Conservation (phyloP, 2,113 vertebrate species). For the Trinectes maculatus region DNA sequence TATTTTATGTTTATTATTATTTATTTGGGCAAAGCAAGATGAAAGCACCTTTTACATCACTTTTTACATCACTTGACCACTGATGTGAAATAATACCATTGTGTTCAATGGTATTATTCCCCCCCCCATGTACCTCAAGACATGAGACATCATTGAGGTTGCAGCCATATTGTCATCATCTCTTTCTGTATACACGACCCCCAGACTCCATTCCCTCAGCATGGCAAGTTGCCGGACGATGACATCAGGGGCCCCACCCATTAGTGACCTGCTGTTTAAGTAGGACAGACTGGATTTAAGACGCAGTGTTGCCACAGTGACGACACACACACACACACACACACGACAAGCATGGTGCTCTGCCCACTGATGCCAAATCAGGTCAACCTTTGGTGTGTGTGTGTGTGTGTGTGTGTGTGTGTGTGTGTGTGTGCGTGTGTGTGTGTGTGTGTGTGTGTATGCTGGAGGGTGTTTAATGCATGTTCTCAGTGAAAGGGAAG, state of each 20-base stretch:
- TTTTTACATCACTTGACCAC: no score
- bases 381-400: constrained; percentile 47
- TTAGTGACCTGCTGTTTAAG: constrained; percentile 62
- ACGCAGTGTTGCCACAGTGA: constrained; percentile 60
- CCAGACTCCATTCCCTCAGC: constrained; percentile 18
- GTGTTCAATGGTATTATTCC: no score
- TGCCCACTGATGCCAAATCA: constrained; percentile 55
- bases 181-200: constrained; percentile 9
- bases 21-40: no score
- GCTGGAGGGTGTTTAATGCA: constrained; percentile 53
- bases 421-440: constrained; percentile 28
- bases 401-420: constrained; percentile 36
- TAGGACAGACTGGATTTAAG: constrained; percentile 74
- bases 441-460: constrained; percentile 27
- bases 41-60: no score
- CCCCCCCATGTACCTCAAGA: no score
- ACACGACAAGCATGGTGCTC: constrained; percentile 6
- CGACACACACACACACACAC: constrained; percentile 26
- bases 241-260: constrained; percentile 59
- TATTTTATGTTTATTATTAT: no score
- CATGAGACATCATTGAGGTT: constrained; percentile 3
- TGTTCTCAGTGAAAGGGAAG: constrained; percentile 59
- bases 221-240: constrained; percentile 34
- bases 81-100: no score
- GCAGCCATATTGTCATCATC: constrained; percentile 18